Conservation (phyloP, 2,888 invertebrate genomes). For the Acronicta aceris region DNA sequence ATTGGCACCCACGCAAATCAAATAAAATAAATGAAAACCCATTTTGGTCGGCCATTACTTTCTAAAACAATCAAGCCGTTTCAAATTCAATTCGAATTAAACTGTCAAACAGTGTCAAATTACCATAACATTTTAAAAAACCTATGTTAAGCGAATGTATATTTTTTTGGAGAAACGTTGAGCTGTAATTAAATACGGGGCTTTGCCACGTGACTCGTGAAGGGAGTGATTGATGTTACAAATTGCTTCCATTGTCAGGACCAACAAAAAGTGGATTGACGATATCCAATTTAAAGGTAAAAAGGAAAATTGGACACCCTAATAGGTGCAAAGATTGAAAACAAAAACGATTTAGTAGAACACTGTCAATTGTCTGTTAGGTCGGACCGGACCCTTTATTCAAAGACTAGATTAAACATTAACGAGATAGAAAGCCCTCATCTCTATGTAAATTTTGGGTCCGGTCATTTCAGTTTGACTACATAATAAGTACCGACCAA, state of each 20-base stretch:
- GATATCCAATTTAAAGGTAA: slow-evolving; percentile 63
- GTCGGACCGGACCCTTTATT: slow-evolving; percentile 36
- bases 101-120: slow-evolving; percentile 25
- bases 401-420: slow-evolving; percentile 51
- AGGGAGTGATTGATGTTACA: slow-evolving; percentile 55
- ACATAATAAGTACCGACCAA: slow-evolving; percentile 32
- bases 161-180: not conserved
- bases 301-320: slow-evolving; percentile 50
- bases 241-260: slow-evolving; percentile 69
- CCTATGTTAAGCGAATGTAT: not conserved
- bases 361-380: slow-evolving; percentile 31
- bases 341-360: slow-evolving; percentile 31
- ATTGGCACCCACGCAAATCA: slow-evolving; percentile 14
- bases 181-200: slow-evolving; percentile 39
- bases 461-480: slow-evolving; percentile 34
- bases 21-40: slow-evolving; percentile 39
- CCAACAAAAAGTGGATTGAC: slow-evolving; percentile 60
- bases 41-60: slow-evolving; percentile 26
- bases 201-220: slow-evolving; percentile 28
- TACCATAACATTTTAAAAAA: not conserved
- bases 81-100: slow-evolving; percentile 17
- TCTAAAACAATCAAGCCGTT: slow-evolving; percentile 38
- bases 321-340: slow-evolving; percentile 50
- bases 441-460: slow-evolving; percentile 59
- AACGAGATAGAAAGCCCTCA: slow-evolving; percentile 52